phyloP scores from a whole-genome alignment of 2,888 invertebrate genomes.

The Liopterus haemorrhoidalis region DNA sequence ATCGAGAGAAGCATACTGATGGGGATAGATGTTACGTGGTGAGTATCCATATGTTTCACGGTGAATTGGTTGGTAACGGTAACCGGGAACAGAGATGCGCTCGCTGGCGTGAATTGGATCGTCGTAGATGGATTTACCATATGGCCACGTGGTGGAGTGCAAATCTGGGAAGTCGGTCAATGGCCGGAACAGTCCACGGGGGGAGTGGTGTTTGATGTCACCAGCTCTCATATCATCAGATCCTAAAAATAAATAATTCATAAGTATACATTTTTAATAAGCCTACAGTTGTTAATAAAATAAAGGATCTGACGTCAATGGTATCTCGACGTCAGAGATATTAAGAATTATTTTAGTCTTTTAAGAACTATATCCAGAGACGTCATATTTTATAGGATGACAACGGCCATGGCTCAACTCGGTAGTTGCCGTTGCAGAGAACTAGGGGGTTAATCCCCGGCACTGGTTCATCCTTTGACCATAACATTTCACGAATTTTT shows the following conservation, averaged over 20 bases:
- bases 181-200: constrained; percentile 57
- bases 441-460: too few relatives aligned
- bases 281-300: too few relatives aligned
- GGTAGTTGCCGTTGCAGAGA: too few relatives aligned
- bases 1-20: constrained; percentile 72
- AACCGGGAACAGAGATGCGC: constrained; percentile 80
- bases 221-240: constrained; percentile 88
- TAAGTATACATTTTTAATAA: too few relatives aligned
- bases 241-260: constrained; percentile 52
- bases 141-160: constrained; percentile 64
- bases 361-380: too few relatives aligned
- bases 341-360: too few relatives aligned
- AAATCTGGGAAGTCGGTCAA: constrained; percentile 72
- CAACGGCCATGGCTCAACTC: too few relatives aligned
- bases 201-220: constrained; percentile 58
- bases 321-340: too few relatives aligned
- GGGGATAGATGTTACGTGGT: constrained; percentile 79
- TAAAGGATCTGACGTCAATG: too few relatives aligned
- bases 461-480: too few relatives aligned
- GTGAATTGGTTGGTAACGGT: constrained; percentile 86
- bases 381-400: too few relatives aligned
- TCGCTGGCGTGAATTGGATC: constrained; percentile 75
- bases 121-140: constrained; percentile 81
- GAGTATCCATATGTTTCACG: constrained; percentile 86
- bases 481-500: too few relatives aligned